Conservation (phyloP, 2,888 invertebrate genomes). For the Clostera curtula region DNA sequence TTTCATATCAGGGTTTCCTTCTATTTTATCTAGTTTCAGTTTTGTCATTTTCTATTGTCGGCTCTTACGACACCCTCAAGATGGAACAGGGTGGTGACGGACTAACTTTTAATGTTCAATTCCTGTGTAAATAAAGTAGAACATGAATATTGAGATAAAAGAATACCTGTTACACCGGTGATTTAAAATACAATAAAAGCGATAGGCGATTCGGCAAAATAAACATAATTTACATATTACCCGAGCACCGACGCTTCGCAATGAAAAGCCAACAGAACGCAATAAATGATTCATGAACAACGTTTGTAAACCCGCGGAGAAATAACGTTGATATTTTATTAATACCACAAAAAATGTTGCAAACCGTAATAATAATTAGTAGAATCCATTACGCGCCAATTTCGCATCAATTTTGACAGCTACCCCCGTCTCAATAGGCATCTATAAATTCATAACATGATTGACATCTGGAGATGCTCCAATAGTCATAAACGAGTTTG, state of each 20-base stretch:
- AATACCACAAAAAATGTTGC: slow-evolving; percentile 33
- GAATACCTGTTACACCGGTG: neutral
- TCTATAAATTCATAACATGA: slow-evolving; percentile 50
- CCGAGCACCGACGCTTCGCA: slow-evolving; percentile 54
- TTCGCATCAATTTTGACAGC: slow-evolving; percentile 24
- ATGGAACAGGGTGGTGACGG: too few relatives aligned
- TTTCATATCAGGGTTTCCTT: too few relatives aligned
- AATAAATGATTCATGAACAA: slow-evolving; percentile 59
- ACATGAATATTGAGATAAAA: neutral
- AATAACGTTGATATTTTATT: slow-evolving; percentile 36
- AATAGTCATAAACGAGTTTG: slow-evolving; percentile 44
- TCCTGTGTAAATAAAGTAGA: too few relatives aligned
- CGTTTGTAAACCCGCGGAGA: slow-evolving; percentile 39
- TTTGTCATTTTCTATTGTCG: too few relatives aligned
- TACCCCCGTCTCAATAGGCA: slow-evolving; percentile 23
- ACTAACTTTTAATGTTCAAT: too few relatives aligned
- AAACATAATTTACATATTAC: slow-evolving; percentile 47
- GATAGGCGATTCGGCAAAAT: slow-evolving; percentile 24
- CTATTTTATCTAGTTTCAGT: too few relatives aligned
- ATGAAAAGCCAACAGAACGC: slow-evolving; percentile 50
- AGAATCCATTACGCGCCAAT: slow-evolving; percentile 47
- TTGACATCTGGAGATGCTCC: slow-evolving; percentile 49
- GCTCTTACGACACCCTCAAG: too few relatives aligned
- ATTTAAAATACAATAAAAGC: slow-evolving; percentile 4
- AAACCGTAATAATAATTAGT: slow-evolving; percentile 48